Conservation (phyloP, 2,797 vertebrate species). For the Trematomus bernacchii region DNA sequence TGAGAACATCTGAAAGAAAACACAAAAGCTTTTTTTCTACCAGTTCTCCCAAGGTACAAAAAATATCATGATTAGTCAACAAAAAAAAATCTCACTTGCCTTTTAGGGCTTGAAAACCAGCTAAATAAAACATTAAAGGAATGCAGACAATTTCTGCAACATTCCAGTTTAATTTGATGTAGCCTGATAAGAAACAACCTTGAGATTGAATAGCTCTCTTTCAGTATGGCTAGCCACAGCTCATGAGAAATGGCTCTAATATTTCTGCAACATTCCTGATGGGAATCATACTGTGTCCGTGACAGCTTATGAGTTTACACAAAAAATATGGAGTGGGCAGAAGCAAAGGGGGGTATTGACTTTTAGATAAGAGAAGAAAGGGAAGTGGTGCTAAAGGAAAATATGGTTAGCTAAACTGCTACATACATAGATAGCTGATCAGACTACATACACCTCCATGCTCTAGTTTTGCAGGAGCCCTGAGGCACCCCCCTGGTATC, state of each 20-base stretch:
- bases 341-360: background rate
- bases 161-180: background rate
- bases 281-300: constrained; percentile 21
- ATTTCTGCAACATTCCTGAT: constrained; percentile 20
- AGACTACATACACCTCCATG: background rate
- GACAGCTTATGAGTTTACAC: constrained; percentile 25
- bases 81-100: no score
- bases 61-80: no score
- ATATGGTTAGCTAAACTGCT: background rate
- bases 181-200: background rate
- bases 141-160: background rate
- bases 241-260: constrained; percentile 27
- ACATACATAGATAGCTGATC: background rate
- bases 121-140: background rate
- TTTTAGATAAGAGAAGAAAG: background rate
- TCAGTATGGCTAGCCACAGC: background rate
- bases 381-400: background rate
- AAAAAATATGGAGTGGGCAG: background rate
- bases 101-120: background rate
- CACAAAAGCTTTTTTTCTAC: no score
- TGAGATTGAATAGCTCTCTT: background rate
- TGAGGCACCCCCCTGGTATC: constrained; percentile 18
- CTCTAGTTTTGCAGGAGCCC: constrained; percentile 7
- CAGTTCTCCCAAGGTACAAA: no score
- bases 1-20: no score